Percentiles rank a stretch among this genome's conserved stretches.
phyloP scores from a whole-genome alignment of 2,113 vertebrate genomes.

The Poicephalus meyeri region DNA sequence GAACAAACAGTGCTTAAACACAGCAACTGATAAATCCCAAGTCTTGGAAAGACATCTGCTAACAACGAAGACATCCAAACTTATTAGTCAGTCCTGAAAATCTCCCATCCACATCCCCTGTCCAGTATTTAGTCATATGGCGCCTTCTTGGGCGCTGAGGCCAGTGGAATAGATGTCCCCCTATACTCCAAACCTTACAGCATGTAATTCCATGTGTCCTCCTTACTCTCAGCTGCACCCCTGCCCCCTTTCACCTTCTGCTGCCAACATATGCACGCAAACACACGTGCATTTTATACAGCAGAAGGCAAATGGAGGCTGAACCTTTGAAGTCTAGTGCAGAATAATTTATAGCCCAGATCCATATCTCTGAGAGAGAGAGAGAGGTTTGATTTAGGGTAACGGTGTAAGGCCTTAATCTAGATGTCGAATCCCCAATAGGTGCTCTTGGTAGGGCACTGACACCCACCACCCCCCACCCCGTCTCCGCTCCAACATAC shows the following conservation, averaged over 20 bases:
- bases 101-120: neutral
- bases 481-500: neutral
- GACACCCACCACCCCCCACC: no score
- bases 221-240: neutral
- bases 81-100: neutral
- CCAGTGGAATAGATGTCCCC: neutral
- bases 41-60: neutral
- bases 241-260: neutral
- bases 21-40: neutral
- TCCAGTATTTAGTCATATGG: neutral
- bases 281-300: neutral
- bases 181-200: neutral
- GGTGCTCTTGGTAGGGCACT: neutral
- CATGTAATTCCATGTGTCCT: rapidly evolving
- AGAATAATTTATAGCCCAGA: neutral
- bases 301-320: neutral
- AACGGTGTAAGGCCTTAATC: neutral
- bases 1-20: neutral
- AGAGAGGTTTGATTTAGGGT: neutral
- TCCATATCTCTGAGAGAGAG: neutral
- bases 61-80: neutral
- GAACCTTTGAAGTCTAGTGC: neutral
- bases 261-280: neutral
- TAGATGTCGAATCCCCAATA: rapidly evolving
- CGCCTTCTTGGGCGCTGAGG: neutral